Evolutionary conservation across 2,888 invertebrate species (phyloP).

Genomic region (Mechanitis messenoides): DNA sequence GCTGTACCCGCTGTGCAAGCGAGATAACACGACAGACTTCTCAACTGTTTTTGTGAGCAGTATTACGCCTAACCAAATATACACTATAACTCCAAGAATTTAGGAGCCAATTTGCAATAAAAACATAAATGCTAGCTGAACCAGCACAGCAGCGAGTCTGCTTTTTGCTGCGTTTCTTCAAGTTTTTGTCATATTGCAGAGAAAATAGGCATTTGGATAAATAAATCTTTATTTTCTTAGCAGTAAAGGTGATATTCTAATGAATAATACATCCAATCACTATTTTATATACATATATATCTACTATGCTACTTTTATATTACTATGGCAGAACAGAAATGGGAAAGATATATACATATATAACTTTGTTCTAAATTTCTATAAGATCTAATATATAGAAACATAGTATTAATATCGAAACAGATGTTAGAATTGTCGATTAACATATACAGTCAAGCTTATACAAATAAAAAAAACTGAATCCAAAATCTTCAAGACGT

Average conservation of each 20-base stretch:
- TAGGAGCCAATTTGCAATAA: neutral
- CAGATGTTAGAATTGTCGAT: too few relatives aligned
- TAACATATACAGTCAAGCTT: too few relatives aligned
- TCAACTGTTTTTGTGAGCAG: neutral
- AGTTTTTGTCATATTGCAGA: conserved; percentile 15
- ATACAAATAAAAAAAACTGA: too few relatives aligned
- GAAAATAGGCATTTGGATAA: neutral
- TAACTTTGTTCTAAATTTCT: too few relatives aligned
- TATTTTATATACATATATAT: too few relatives aligned
- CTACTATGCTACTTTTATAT: too few relatives aligned
- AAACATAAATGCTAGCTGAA: neutral
- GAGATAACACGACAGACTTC: conserved; percentile 7
- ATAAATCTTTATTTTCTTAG: neutral
- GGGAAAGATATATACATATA: too few relatives aligned
- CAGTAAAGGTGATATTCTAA: neutral
- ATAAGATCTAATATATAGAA: too few relatives aligned
- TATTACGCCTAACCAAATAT: neutral
- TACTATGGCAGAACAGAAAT: too few relatives aligned
- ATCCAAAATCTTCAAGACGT: too few relatives aligned
- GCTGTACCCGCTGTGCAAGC: conserved; percentile 13
- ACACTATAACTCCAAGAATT: neutral
- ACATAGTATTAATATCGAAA: too few relatives aligned
- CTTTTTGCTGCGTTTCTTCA: conserved; percentile 15
- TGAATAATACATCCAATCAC: neutral
- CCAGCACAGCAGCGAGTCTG: neutral